Base-by-base conservation (phyloP, 2,888 invertebrate species). In the Apodemia mormo region DNA sequence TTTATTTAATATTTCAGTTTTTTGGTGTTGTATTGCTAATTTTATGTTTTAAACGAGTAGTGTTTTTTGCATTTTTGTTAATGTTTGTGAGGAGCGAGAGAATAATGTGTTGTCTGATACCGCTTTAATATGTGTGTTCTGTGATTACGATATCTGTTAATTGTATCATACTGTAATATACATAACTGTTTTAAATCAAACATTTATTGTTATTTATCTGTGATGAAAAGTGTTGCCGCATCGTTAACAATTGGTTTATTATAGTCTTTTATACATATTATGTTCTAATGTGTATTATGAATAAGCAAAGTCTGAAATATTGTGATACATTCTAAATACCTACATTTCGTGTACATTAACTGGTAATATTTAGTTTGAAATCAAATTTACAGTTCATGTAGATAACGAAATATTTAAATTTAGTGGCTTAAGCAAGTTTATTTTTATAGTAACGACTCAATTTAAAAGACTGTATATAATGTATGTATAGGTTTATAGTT, bases 271-370 rank as follows among this genome's bases (percentile, higher is more conserved):
- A 58, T 58, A 58, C 58, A 58, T 58, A 58, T 22, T 65, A 61
- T 40, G 49, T 68, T 49, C 49, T 68, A 49, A 76, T 77, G 79
- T 77, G 78, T 81, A 77, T 82, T 80, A 45, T 73, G 71, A 78
- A 76, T 87, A 84, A 84, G 83, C 77, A 81, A 86, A 86, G 87
- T 87, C 86, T 87, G 85, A 87, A 80, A 82, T 76, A 81, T 82
- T 84, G 88, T 88, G 88, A 88, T 78, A 69, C 67, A 69, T 67
- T 40, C 64, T 65, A 68, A 52, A 54, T 68, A 65, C 40, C 65
- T 54, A 52, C 29, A 52, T 58, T 58, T 58, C 5, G 58, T 58
- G 58, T 58, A 58, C 58, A 58, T 12, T 74, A 75, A 72, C 75
- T 73, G 74, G 68, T 75, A 73, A 45, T 45, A 69, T 73, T 75